Base-by-base conservation (phyloP, 1,140 invertebrate genomes). In the Drosophila nigromelanica region DNA sequence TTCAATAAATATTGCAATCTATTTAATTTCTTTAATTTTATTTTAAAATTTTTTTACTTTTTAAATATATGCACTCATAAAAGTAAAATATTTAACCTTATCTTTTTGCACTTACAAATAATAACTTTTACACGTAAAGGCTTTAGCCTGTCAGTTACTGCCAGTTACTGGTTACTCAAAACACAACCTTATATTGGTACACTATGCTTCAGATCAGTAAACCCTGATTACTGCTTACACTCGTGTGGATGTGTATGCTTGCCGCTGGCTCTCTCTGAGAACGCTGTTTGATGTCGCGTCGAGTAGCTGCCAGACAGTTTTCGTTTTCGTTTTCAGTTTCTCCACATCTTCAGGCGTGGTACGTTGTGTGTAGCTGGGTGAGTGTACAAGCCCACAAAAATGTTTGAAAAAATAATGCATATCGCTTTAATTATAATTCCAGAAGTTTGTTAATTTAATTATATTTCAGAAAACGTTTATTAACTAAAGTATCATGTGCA, bases 401-500 rank as follows among this genome's bases (percentile, higher is more conserved):
- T 27, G 35, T 21, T 30, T 14, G 10, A 1, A 30, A 21, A 48
- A n/a, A 40, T n/a, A 24, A 10, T 12, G 1, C 14, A 15, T 35
- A 8, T 8, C 8, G 8, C 33, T 35, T 35, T 10, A 35, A 35
- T 35, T 11, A 50, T 10, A 30, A 45, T 33, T 47, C 2, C 21
- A 11, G 39, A 15, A 35, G 37, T 35, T 43, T 35, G n/a, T n/a
- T 51, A 33, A 47, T 66, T 67, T 40, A 52, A 52, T 60, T 66
- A n/a, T 56, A 66, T 15, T 64, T 4, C 68, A 33, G 14, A n/a
- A 48, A 68, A 45, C n/a, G 33, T 55, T 55, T 33, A 47, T 63
- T 5, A 55, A 58, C 43, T 18, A 55, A 63, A 15, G 14, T 62
- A 81, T 78, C 47, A 90, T 90, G 87, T 90, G 87, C 70, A 90